Conservation (phyloP, 2,888 invertebrate species). For the Pyrocoelia pectoralis region DNA sequence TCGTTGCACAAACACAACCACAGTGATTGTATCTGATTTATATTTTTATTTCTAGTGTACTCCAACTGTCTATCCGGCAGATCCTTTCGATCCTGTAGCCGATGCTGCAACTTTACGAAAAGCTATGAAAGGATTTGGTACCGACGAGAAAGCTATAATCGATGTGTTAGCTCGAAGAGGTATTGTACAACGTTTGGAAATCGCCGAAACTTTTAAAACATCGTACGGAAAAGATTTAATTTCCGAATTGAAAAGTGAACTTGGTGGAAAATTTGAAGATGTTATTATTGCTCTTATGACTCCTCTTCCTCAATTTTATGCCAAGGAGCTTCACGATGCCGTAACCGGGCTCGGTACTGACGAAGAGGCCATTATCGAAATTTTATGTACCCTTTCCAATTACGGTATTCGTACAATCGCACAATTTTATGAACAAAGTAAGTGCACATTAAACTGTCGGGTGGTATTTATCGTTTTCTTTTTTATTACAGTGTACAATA, state of each 20-base stretch:
- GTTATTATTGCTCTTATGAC: slow-evolving; percentile 92
- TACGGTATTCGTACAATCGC: slow-evolving; percentile 87
- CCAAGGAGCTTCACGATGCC: slow-evolving; percentile 88
- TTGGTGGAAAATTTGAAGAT: slow-evolving; percentile 89
- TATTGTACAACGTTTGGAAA: slow-evolving; percentile 89
- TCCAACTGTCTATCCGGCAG: slow-evolving; percentile 87
- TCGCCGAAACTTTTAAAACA: slow-evolving; percentile 90
- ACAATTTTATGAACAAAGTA: slow-evolving; percentile 82
- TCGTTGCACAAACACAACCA: too few relatives aligned
- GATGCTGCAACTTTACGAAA: slow-evolving; percentile 86
- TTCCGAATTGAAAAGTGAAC: slow-evolving; percentile 86
- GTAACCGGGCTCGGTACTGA: slow-evolving; percentile 88
- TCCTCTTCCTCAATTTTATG: slow-evolving; percentile 88
- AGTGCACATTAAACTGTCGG: slow-evolving; percentile 53
- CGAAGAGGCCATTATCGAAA: slow-evolving; percentile 91
- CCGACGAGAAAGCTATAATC: slow-evolving; percentile 91
- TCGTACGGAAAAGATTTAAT: slow-evolving; percentile 86
- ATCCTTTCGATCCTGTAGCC: slow-evolving; percentile 84
- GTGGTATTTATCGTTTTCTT: neutral
- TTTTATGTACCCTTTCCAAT: slow-evolving; percentile 90
- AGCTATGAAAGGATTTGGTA: slow-evolving; percentile 94
- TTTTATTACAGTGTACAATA: slow-evolving; percentile 85
- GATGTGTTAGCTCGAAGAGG: slow-evolving; percentile 88
- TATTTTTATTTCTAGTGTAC: slow-evolving; percentile 82
- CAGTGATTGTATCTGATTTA: too few relatives aligned